Conservation (phyloP, 2,888 invertebrate species). For the Lepidochitona cinerea region DNA sequence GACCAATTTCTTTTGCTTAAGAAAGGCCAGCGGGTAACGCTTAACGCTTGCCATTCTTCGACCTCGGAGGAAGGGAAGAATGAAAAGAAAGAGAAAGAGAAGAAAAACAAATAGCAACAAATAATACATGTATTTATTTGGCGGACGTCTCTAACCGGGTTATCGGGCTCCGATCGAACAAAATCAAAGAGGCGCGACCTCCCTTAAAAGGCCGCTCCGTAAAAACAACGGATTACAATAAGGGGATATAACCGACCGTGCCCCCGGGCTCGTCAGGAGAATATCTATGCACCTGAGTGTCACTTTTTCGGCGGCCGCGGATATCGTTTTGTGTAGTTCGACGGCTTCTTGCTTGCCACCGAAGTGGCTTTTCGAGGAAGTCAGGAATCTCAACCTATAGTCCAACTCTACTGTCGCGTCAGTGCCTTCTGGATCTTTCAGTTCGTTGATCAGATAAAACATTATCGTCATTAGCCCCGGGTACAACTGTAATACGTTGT, state of each 20-base stretch:
- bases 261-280: neutral
- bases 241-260: neutral
- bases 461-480: neutral
- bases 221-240: neutral
- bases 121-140: no score
- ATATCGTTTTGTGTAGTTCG: neutral
- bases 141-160: no score
- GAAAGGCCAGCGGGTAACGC: neutral
- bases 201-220: neutral
- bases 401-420: neutral
- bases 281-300: neutral
- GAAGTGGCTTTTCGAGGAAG: neutral
- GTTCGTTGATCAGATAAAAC: neutral
- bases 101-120: no score
- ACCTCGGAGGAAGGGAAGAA: no score
- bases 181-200: neutral
- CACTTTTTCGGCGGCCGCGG: neutral
- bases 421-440: neutral
- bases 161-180: neutral
- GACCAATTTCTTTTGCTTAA: neutral
- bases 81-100: no score
- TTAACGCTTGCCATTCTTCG: neutral
- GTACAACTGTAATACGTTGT: neutral
- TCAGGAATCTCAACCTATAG: neutral
- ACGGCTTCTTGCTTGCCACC: neutral